Conservation (phyloP, 2,797 vertebrate species). For the Hybognathus amarus region DNA sequence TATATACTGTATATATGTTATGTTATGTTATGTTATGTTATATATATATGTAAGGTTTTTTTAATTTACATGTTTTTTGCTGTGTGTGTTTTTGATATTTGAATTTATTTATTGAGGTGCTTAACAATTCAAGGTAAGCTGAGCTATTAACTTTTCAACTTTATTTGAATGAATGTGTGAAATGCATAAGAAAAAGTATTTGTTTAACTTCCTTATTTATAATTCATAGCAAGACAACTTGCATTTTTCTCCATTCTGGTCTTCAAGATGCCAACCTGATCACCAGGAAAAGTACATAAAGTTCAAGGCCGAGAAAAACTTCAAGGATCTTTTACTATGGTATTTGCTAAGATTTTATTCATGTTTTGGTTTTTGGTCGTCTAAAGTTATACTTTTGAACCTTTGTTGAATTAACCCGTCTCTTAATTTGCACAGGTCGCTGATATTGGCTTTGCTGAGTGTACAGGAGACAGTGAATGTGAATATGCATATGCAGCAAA, state of each 20-base stretch:
- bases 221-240: neutral
- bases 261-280: neutral
- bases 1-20: too few species aligned
- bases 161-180: neutral
- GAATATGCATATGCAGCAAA: slow-evolving; percentile 18
- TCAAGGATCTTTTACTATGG: neutral
- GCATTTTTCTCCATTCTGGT: neutral
- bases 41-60: too few species aligned
- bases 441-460: slow-evolving; percentile 32
- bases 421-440: neutral
- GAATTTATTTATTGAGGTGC: neutral
- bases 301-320: neutral
- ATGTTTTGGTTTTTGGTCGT: neutral
- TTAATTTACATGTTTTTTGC: neutral
- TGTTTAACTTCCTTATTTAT: neutral
- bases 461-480: slow-evolving; percentile 13
- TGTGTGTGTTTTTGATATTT: neutral
- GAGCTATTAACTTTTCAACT: neutral
- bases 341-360: neutral
- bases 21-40: too few species aligned
- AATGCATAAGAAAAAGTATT: neutral
- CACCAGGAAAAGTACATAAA: neutral
- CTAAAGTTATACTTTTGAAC: neutral
- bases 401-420: neutral
- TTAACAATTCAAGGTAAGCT: neutral